Evolutionary conservation across 2,888 invertebrate genomes (phyloP).

Genomic region (Nemotelus pantherinus): DNA sequence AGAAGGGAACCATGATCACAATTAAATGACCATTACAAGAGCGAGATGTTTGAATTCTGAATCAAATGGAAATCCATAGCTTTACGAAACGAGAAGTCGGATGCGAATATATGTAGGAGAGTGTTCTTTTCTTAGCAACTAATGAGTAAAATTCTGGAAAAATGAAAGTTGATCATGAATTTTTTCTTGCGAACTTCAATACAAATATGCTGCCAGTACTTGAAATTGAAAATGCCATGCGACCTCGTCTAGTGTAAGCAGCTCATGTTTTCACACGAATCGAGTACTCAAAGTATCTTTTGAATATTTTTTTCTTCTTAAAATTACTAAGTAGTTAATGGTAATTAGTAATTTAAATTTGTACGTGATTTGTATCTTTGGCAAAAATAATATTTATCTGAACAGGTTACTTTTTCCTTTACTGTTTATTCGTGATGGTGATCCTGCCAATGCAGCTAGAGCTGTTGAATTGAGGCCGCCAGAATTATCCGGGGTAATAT

Average conservation of each 20-base stretch:
- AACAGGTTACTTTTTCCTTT: slow-evolving; percentile 22
- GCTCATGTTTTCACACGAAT: background rate
- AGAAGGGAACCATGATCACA: too few species aligned
- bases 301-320: background rate
- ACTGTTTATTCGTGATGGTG: too few species aligned
- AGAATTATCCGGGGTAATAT: too few species aligned
- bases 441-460: too few species aligned
- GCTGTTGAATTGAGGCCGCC: too few species aligned
- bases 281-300: slow-evolving; percentile 17
- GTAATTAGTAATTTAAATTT: slow-evolving; percentile 31
- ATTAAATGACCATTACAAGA: background rate
- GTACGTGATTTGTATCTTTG: slow-evolving; percentile 41
- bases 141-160: slow-evolving; percentile 27
- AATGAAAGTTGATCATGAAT: background rate
- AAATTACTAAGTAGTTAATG: slow-evolving; percentile 32
- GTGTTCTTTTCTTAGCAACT: slow-evolving; percentile 27
- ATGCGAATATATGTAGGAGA: slow-evolving; percentile 28
- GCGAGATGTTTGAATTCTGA: slow-evolving; percentile 8
- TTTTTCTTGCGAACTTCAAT: slow-evolving; percentile 20
- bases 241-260: background rate
- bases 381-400: slow-evolving; percentile 36
- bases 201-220: slow-evolving; percentile 3
- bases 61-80: slow-evolving; percentile 6
- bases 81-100: slow-evolving; percentile 8
- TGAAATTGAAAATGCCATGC: background rate